Base-by-base conservation (phyloP, 2,113 vertebrate genomes). In the Chinchilla lanigera region DNA sequence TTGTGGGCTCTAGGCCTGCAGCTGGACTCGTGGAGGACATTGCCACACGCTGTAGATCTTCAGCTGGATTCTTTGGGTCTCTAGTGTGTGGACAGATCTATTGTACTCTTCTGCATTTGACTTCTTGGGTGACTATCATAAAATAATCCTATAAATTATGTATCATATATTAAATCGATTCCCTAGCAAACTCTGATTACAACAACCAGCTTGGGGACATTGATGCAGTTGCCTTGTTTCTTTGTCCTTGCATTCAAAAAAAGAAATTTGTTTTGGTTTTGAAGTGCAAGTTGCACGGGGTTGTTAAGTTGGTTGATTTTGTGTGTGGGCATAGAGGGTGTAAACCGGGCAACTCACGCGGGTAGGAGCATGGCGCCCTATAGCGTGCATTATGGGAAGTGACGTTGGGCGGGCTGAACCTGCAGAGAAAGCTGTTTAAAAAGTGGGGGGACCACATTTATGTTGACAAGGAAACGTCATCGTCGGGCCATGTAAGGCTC, bases 311-410 rank as follows among this genome's bases (percentile, higher is more conserved):
- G 35, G 38, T 54, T 28, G n/a, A 12, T 33, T 19, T 0, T 14
- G 44, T 7, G 47, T 4, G 2, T 17, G 2, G 56, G 16, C 22
- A 0, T 0, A 1, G 50, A 73, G 58, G 54, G 13, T 28, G 33
- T 8, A n/a, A 17, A 0, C 1, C 0, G 17, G 89, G 61, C 20
- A 75, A 19, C 47, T 12, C 80, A 69, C 20, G 54, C 19, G 28
- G 19, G 2, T 5, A 17, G 63, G 86, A 85, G 22, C 14, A 52
- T 30, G 52, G 90, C 71, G 50, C 93, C 88, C 95, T 95, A 96
- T 96, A 52, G 88, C 22, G 96, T 1, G 28, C 61, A 5, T 7
- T 81, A 38, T 58, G 82, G 73, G 93, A 96, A 89, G 52, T 41
- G 58, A 58, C 5, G n/a, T 26, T 13, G 52, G 54, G 33, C 5